A percentile compares a stretch with the other conserved stretches of the same genome.
Evolutionary conservation across 2,113 vertebrate genomes (phyloP).

Genomic region (Gila orcuttii): DNA sequence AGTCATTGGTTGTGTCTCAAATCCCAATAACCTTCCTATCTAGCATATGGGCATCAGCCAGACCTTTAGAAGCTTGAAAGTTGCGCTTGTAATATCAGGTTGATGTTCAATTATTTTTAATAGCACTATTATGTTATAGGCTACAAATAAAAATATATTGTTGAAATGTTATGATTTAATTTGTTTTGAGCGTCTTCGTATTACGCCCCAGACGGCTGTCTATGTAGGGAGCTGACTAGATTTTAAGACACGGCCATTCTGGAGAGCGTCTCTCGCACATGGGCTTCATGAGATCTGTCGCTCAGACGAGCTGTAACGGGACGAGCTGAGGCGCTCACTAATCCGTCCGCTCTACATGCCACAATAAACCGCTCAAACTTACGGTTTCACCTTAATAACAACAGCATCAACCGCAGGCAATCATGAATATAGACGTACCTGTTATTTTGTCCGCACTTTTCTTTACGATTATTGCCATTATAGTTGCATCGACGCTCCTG

Average conservation of each 20-base stretch:
- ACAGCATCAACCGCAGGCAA: background rate
- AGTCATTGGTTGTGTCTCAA: background rate
- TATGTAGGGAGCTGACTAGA: background rate
- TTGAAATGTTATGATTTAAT: background rate
- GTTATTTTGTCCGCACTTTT: constrained; percentile 69
- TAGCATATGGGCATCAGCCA: background rate
- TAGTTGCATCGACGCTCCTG: constrained; percentile 64
- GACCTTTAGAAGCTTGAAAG: background rate
- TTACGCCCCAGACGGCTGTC: background rate
- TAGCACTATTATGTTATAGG: too few species aligned
- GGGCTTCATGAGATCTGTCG: constrained; percentile 38
- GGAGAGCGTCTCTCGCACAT: constrained; percentile 28
- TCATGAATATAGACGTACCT: constrained; percentile 69
- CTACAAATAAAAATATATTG: too few species aligned
- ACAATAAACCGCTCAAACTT: background rate
- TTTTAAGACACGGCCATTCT: background rate
- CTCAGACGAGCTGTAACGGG: constrained; percentile 43
- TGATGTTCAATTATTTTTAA: too few species aligned
- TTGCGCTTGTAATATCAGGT: background rate
- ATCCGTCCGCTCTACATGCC: constrained; percentile 12
- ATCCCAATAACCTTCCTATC: background rate
- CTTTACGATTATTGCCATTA: constrained; percentile 69
- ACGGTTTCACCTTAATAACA: background rate
- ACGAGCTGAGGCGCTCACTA: constrained; percentile 35
- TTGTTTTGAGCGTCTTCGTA: background rate